These are phyloP conservation scores for Bubo scandiacus DNA, from an alignment of 2,113 vertebrate species.

Conservation along the genomic window DNA sequence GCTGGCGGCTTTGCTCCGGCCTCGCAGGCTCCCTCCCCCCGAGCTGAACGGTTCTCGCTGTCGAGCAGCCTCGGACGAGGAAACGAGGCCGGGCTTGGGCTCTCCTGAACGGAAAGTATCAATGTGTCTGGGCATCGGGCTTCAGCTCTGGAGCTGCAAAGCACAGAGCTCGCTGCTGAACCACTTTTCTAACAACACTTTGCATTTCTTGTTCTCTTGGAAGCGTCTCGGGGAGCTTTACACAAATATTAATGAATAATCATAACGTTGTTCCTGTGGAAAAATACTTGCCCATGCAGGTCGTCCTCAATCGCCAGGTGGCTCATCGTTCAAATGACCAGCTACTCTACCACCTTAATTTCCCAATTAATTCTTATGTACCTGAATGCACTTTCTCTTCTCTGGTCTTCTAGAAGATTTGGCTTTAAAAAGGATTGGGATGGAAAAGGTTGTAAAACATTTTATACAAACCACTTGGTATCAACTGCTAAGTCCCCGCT, in stretches of 20 bases:
- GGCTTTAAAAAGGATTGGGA: neutral
- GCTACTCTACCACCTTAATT: neutral
- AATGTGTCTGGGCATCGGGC: accelerated
- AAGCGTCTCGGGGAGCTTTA: neutral
- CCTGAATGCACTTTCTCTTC: neutral
- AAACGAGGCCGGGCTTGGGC: neutral
- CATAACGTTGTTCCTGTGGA: neutral
- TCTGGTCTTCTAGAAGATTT: neutral
- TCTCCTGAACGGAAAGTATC: neutral
- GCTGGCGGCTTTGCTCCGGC: neutral
- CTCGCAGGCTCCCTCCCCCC: neutral
- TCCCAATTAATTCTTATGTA: neutral
- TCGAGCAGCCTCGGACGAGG: neutral
- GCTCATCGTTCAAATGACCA: neutral
- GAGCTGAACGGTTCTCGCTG: neutral
- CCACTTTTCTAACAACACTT: neutral
- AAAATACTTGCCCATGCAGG: accelerated
- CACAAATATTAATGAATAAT: neutral
- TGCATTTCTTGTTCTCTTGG: neutral
- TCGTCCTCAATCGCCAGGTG: neutral
- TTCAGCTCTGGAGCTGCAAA: neutral
- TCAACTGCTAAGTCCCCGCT: neutral
- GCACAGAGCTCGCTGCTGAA: accelerated
- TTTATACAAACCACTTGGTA: neutral
- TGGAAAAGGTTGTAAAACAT: neutral